phyloP scores from a whole-genome alignment of 2,113 vertebrate genomes.

The Phylloscopus trochilus region DNA sequence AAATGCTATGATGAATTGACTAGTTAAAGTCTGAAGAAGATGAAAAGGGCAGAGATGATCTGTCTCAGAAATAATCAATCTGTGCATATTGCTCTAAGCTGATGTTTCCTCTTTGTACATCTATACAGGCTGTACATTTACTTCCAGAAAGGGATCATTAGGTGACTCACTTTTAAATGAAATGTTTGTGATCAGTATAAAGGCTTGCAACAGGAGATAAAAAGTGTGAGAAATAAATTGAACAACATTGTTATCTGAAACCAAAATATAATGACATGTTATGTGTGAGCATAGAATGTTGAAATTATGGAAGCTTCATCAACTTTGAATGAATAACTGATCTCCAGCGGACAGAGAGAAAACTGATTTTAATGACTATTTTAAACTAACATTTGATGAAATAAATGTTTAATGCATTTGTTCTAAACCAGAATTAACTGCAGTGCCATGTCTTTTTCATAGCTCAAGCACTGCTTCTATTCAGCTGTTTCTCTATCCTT shows the following conservation, averaged over 20 bases:
- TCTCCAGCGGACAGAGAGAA: slow-evolving; percentile 40
- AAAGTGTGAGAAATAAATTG: slow-evolving; percentile 17
- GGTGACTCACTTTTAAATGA: slow-evolving; percentile 21
- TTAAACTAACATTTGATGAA: slow-evolving; percentile 58
- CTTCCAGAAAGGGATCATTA: slow-evolving; percentile 34
- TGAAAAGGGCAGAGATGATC: background rate
- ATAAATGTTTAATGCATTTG: slow-evolving; percentile 53
- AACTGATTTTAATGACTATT: slow-evolving; percentile 53
- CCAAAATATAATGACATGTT: slow-evolving; percentile 44
- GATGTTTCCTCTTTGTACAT: background rate
- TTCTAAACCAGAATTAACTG: slow-evolving; percentile 32
- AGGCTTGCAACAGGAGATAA: slow-evolving; percentile 37
- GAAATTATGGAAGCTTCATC: slow-evolving; percentile 61
- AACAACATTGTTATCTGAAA: slow-evolving; percentile 1
- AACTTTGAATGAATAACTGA: slow-evolving; percentile 44
- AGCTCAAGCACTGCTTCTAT: background rate
- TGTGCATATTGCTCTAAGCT: background rate
- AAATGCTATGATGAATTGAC: background rate
- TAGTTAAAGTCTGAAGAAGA: slow-evolving; percentile 23
- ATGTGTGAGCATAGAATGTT: slow-evolving; percentile 5
- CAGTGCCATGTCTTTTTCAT: background rate
- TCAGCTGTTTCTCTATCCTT: slow-evolving; percentile 1
- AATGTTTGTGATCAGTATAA: background rate
- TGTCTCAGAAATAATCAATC: slow-evolving; percentile 27
- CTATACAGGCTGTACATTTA: background rate